Conservation (phyloP, 2,888 invertebrate genomes). For the Anorthoa munda region DNA sequence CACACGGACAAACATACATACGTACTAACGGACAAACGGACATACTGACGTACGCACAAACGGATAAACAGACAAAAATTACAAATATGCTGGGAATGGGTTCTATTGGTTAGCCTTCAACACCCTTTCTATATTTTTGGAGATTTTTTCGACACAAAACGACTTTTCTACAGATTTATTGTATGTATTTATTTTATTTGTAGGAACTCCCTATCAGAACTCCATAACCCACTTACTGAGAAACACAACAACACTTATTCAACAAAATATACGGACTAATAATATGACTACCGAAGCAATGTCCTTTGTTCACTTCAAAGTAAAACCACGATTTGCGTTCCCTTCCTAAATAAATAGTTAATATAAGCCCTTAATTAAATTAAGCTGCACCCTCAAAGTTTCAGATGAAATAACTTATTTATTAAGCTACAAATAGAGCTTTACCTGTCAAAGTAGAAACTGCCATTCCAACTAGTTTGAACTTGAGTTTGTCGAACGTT, state of each 20-base stretch:
- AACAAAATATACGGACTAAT: not conserved
- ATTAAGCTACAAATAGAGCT: constrained; percentile 14
- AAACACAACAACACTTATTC: not conserved
- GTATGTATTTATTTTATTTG: no score
- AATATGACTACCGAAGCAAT: not conserved
- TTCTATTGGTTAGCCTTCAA: no score
- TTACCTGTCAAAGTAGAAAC: constrained; percentile 46
- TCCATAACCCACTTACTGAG: no score
- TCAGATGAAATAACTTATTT: constrained; percentile 23
- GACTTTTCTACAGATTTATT: no score
- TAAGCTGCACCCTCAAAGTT: constrained; percentile 24
- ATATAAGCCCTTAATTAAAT: constrained; percentile 22
- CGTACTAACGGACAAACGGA: no score
- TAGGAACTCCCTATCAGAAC: no score
- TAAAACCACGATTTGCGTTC: not conserved
- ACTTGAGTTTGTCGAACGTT: constrained; percentile 24
- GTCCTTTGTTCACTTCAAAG: not conserved
- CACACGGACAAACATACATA: no score
- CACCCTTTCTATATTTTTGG: no score
- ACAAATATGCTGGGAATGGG: no score
- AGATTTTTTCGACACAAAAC: no score
- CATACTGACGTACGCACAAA: no score
- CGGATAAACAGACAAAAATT: no score
- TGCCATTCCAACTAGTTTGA: constrained; percentile 34
- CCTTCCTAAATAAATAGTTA: constrained; percentile 6